Percentiles rank a stretch among this genome's conserved stretches.
Evolutionary conservation across 2,888 invertebrate species (phyloP).

Genomic region (Pyrocoelia pectoralis): DNA sequence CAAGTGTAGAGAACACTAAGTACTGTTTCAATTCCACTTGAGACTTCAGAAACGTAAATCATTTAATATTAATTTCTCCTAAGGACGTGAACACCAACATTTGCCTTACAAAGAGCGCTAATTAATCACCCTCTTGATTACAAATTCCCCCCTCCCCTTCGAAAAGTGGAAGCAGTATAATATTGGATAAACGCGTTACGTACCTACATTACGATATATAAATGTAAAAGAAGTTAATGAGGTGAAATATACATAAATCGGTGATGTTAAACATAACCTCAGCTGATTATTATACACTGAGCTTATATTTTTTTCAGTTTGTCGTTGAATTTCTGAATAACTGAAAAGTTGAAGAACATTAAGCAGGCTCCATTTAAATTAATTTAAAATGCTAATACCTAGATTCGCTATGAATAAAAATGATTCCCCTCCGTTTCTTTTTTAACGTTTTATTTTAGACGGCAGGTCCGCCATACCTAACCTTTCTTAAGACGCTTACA

Average conservation of each 20-base stretch:
- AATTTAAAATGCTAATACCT: slow-evolving; percentile 37
- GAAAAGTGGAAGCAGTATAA: too few relatives aligned
- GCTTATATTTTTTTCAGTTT: slow-evolving; percentile 12
- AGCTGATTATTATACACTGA: neutral
- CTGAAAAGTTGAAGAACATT: slow-evolving; percentile 28
- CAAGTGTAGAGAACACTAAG: too few relatives aligned
- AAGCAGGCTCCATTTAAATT: slow-evolving; percentile 34
- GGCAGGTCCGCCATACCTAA: slow-evolving; percentile 29
- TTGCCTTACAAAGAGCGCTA: too few relatives aligned
- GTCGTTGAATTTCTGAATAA: slow-evolving; percentile 15
- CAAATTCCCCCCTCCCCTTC: too few relatives aligned
- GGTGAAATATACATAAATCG: neutral
- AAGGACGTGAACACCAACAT: too few relatives aligned
- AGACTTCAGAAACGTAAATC: too few relatives aligned
- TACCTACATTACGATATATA: too few relatives aligned
- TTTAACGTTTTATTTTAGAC: slow-evolving; percentile 31
- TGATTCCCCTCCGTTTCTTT: slow-evolving; percentile 32
- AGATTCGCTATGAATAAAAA: slow-evolving; percentile 37
- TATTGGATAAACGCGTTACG: too few relatives aligned
- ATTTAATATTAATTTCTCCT: too few relatives aligned
- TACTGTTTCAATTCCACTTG: too few relatives aligned
- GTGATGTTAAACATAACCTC: neutral
- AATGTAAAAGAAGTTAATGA: neutral
- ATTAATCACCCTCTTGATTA: too few relatives aligned
- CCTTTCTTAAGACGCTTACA: slow-evolving; percentile 30